These are phyloP conservation scores for Eueremaeus valkanovi DNA, from an alignment of 2,888 invertebrate species.

Conservation along the genomic window DNA sequence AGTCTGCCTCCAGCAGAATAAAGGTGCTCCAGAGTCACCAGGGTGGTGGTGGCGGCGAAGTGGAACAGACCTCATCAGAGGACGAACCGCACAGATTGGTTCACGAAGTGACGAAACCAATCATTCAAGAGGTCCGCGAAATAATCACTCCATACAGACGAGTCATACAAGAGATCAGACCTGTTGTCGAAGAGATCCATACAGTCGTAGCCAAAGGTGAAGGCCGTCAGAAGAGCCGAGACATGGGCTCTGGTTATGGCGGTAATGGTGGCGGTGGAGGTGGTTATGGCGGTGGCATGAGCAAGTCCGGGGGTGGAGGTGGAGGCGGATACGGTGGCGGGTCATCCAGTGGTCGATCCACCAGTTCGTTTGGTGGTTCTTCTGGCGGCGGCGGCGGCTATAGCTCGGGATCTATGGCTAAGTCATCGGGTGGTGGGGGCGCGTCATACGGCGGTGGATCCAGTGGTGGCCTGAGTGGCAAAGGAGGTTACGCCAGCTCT, in stretches of 20 bases:
- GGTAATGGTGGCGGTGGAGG: background rate
- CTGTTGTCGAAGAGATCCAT: slow-evolving; percentile 21
- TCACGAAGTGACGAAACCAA: slow-evolving; percentile 35
- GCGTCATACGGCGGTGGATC: background rate
- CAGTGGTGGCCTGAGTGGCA: background rate
- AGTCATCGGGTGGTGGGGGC: background rate
- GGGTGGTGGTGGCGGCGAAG: slow-evolving; percentile 36
- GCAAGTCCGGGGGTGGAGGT: background rate
- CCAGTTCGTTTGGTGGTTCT: background rate
- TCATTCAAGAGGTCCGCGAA: slow-evolving; percentile 31
- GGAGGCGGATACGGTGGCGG: slow-evolving; percentile 33
- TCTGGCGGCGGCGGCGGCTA: slow-evolving; percentile 13
- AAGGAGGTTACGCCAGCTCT: slow-evolving; percentile 23
- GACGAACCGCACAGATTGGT: slow-evolving; percentile 40
- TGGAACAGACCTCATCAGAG: slow-evolving; percentile 38
- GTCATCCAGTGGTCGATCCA: background rate
- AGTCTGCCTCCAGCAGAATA: slow-evolving; percentile 33
- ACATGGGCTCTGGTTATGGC: background rate
- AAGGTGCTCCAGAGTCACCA: slow-evolving; percentile 36
- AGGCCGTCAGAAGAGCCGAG: background rate
- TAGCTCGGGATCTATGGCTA: background rate
- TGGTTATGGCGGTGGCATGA: background rate
- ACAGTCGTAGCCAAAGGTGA: slow-evolving; percentile 29
- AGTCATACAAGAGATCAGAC: slow-evolving; percentile 25
- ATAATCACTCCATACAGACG: slow-evolving; percentile 29